These are phyloP conservation scores for Bradypodion pumilum DNA, from an alignment of 2,797 vertebrate genomes.

Conservation along the genomic window DNA sequence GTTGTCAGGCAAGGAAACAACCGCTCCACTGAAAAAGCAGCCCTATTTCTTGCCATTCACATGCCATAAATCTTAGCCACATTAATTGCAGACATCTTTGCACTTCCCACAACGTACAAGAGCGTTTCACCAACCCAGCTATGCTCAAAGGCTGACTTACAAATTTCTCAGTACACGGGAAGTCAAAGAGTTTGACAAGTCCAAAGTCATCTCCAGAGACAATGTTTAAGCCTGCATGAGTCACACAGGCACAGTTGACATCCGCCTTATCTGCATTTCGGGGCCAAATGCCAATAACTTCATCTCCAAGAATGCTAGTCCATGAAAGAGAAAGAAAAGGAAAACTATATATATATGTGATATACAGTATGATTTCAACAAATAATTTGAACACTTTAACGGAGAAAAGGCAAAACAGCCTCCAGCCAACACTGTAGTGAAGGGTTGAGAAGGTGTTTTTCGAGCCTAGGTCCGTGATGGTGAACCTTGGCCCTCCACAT, in stretches of 20 bases:
- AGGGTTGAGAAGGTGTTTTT: neutral
- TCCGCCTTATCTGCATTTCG: conserved; percentile 92
- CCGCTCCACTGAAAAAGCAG: rapidly evolving
- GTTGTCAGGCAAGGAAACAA: neutral
- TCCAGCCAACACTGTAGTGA: neutral
- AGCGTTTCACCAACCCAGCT: neutral
- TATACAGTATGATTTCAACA: too few species aligned
- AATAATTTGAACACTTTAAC: neutral
- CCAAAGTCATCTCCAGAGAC: conserved; percentile 95
- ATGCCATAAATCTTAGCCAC: too few species aligned
- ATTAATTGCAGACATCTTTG: neutral
- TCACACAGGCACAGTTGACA: conserved; percentile 93
- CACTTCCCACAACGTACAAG: neutral
- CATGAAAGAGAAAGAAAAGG: conserved; percentile 40
- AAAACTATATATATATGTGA: neutral
- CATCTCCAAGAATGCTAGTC: conserved; percentile 89
- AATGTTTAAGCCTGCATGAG: conserved; percentile 87
- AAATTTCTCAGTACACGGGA: conserved; percentile 93
- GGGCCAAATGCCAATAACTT: conserved; percentile 95
- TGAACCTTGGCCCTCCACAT: too few species aligned
- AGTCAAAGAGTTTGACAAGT: conserved; percentile 94
- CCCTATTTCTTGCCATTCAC: rapidly evolving
- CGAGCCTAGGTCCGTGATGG: too few species aligned
- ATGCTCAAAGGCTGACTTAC: conserved; percentile 75
- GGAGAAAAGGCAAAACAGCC: neutral